Evolutionary conservation across 2,797 vertebrate species (phyloP).

Genomic region (Gymnoscopelus braueri): DNA sequence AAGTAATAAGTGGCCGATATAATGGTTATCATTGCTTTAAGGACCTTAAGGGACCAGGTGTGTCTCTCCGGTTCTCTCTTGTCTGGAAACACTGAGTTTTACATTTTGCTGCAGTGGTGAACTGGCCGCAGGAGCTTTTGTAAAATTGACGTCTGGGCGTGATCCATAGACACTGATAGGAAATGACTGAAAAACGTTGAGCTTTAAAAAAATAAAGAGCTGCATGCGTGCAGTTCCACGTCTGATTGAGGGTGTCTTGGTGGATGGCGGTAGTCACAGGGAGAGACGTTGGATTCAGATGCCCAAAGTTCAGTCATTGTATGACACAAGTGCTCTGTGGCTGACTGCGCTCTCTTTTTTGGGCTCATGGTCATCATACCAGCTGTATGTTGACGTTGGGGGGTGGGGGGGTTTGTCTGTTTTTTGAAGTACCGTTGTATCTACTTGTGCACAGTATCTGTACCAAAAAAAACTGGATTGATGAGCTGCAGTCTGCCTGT

Average conservation of each 20-base stretch:
- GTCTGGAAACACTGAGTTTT: constrained; percentile 82
- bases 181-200: constrained; percentile 66
- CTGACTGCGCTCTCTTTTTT: constrained; percentile 42
- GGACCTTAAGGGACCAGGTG: constrained; percentile 61
- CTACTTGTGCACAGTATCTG: constrained; percentile 89
- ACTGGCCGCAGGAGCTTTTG: constrained; percentile 60
- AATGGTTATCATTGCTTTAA: constrained; percentile 84
- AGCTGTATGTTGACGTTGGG: constrained; percentile 45
- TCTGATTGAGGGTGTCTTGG: constrained; percentile 35
- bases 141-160: constrained; percentile 57
- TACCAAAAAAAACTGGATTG: constrained; percentile 88
- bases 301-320: constrained; percentile 61
- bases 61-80: constrained; percentile 69
- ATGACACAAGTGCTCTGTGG: constrained; percentile 52
- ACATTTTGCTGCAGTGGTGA: constrained; percentile 58
- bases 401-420: constrained; percentile 55
- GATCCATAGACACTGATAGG: constrained; percentile 69
- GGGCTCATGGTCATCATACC: constrained; percentile 35
- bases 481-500: constrained; percentile 84
- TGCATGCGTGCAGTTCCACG: constrained; percentile 59
- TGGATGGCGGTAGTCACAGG: constrained; percentile 43
- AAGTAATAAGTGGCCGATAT: constrained; percentile 83
- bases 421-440: constrained; percentile 78
- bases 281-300: constrained; percentile 52
- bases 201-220: constrained; percentile 78